Evolutionary conservation across 2,888 invertebrate species (phyloP), one percentile per base, ranked within the genome.

Genomic region (Hanleya hanleyi): DNA sequence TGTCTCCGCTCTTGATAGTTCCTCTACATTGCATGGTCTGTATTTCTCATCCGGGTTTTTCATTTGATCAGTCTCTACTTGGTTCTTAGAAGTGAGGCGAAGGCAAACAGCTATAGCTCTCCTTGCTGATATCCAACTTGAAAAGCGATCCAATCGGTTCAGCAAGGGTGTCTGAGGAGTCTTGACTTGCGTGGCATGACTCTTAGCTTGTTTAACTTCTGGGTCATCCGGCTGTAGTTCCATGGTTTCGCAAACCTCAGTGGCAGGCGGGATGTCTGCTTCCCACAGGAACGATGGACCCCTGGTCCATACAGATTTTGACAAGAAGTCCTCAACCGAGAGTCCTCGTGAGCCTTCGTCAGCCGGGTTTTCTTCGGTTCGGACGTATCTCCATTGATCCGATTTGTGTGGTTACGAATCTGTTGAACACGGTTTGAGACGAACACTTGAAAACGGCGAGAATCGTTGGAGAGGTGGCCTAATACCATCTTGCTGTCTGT

Each of bases 401-500:
- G 36, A 18, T 32, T 37, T 37, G 68, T 61, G 7, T 57, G 47
- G n/a, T 79, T 61, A 9, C 74, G 49, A 18, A 79, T 76, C 15
- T 61, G 37, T 36, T 76, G 66, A 6, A 79, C 67, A 41, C 76
- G 26, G 66, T 79, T 79, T 0, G 70, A 71, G 15, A 79, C 77
- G 69, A 66, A 74, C 2, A 69, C 66, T 29, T 75, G 71, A 37
- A 78, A 78, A 22, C 75, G 51, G 15, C 64, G 32, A 15, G 51
- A 29, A 1, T 74, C 71, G 51, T 77, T 78, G 2, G 29, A 18
- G 12, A 78, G 74, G 70, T 77, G 78, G 36, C 74, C 71, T 4
- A 78, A 67, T 3, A 77, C 77, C 18, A 75, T 66, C 29, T 41
- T 70, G 22, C 69, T 73, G 62, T 80, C 77, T 22, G 78, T 76